A percentile compares a stretch with the other conserved stretches of the same genome.
Conservation (phyloP, 2,888 invertebrate genomes). For the Spatulosminthurus flaviceps region DNA sequence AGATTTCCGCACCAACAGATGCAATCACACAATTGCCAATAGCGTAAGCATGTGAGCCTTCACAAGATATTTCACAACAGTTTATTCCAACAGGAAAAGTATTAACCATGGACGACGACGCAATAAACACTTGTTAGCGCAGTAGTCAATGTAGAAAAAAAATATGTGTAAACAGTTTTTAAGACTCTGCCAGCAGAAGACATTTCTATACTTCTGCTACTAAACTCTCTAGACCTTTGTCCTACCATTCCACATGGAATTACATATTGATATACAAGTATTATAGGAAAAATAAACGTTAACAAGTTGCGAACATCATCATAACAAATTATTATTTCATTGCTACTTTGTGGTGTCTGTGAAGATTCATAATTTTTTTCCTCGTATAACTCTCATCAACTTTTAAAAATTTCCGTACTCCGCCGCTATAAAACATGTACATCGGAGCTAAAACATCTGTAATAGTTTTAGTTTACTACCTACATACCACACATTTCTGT, state of each 20-base stretch:
- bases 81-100: not conserved
- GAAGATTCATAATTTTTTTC: not conserved
- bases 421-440: too few relatives aligned
- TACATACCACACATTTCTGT: too few relatives aligned
- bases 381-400: not conserved
- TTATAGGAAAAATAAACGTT: not conserved
- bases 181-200: not conserved
- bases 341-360: constrained; percentile 1
- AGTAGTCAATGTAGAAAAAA: constrained; percentile 5
- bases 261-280: not conserved
- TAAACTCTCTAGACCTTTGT: too few relatives aligned
- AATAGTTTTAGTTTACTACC: too few relatives aligned
- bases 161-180: not conserved
- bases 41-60: too few relatives aligned
- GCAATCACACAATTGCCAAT: too few relatives aligned
- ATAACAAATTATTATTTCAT: constrained; percentile 14
- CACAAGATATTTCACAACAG: not conserved
- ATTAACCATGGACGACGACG: not conserved
- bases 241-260: not conserved
- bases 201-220: too few relatives aligned
- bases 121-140: constrained; percentile 10
- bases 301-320: not conserved
- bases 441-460: too few relatives aligned
- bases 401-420: not conserved
- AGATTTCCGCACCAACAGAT: too few relatives aligned